Evolutionary conservation across 2,888 invertebrate species (phyloP).

Genomic region (Scrobipalpa costella): DNA sequence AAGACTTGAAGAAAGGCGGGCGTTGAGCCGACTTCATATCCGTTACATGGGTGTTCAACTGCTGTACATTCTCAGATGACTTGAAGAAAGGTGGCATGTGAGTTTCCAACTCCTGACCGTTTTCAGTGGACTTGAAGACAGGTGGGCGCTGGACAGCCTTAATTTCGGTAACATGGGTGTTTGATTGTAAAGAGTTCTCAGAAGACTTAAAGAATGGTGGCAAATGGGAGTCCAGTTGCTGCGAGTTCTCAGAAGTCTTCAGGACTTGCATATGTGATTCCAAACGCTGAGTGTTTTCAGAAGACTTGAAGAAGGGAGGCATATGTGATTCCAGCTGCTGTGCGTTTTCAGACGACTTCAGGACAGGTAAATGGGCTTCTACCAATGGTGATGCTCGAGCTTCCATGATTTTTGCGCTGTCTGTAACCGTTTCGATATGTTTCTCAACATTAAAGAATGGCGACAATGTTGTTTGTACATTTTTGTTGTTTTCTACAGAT

Average conservation of each 20-base stretch:
- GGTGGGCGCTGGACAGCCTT: no score
- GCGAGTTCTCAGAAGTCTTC: neutral
- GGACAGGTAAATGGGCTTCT: no score
- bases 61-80: neutral
- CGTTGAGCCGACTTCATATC: no score
- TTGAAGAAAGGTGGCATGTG: neutral
- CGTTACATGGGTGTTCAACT: no score
- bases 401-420: neutral
- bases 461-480: no score
- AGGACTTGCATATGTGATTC: neutral
- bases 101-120: neutral
- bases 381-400: no score
- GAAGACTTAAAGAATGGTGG: neutral
- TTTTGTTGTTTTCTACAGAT: conserved; percentile 16
- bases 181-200: neutral
- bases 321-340: neutral
- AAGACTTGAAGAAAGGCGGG: neutral
- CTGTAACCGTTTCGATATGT: neutral
- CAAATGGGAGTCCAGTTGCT: neutral
- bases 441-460: no score
- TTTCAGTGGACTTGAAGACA: neutral
- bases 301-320: neutral
- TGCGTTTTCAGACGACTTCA: neutral
- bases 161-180: no score
- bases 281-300: neutral